Conservation (phyloP, 2,888 invertebrate species). For the Sisyra nigra region DNA sequence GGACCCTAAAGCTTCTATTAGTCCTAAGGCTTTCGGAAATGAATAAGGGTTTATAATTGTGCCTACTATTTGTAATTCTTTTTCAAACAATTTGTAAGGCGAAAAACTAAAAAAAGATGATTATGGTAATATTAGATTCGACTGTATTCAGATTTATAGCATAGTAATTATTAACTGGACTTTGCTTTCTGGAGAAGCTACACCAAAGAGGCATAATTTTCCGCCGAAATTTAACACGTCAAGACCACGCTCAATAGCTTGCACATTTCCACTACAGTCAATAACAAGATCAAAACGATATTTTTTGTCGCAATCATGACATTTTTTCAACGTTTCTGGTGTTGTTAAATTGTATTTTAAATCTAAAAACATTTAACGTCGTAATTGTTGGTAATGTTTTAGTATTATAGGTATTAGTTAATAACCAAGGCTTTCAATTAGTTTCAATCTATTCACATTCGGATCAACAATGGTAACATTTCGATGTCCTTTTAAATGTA, state of each 20-base stretch:
- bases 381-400: background rate
- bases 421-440: constrained; percentile 29
- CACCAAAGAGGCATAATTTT: constrained; percentile 2
- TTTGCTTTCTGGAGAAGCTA: background rate
- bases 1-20: constrained; percentile 44
- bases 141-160: too few relatives aligned
- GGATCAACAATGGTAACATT: constrained; percentile 44
- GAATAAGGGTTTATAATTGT: constrained; percentile 51
- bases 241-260: background rate
- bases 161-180: background rate
- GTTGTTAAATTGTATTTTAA: too few relatives aligned
- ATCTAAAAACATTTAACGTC: too few relatives aligned
- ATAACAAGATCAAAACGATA: background rate
- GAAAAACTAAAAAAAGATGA: constrained; percentile 28
- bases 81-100: constrained; percentile 42
- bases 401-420: background rate
- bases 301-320: too few relatives aligned
- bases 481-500: constrained; percentile 43
- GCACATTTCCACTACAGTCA: background rate
- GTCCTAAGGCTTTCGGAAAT: constrained; percentile 44
- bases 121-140: too few relatives aligned
- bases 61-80: constrained; percentile 45
- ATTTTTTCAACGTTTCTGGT: too few relatives aligned
- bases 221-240: background rate
- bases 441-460: constrained; percentile 28